A percentile compares a stretch with the other conserved stretches of the same genome.
Evolutionary conservation across 1,140 invertebrate genomes (phyloP).

Genomic region (Subanguina moxae): DNA sequence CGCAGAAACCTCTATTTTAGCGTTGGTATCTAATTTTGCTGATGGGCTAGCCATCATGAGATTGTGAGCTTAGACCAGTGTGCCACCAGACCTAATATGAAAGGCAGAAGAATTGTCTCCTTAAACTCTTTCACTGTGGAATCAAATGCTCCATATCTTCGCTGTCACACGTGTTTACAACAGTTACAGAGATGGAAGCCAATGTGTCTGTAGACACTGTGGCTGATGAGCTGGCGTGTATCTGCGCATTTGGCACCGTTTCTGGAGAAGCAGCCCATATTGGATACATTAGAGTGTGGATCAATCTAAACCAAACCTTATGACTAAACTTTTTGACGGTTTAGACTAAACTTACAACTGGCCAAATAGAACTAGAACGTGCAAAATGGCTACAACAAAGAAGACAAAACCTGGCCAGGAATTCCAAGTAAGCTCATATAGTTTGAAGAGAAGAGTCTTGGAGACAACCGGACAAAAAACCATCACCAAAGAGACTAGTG

Average conservation of each 20-base stretch:
- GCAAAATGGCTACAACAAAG: conserved; percentile 20
- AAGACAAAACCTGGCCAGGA: conserved; percentile 39
- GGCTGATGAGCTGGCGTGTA: neutral
- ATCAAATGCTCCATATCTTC: neutral
- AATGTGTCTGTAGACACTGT: neutral
- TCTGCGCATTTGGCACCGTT: neutral
- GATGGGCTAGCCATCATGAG: too few species aligned
- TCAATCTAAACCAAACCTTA: conserved; percentile 10
- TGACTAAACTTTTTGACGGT: neutral
- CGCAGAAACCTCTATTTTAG: too few species aligned
- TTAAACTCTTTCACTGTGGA: neutral
- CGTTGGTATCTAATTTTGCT: too few species aligned
- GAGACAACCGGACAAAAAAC: conserved; percentile 30
- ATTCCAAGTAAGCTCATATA: conserved; percentile 28
- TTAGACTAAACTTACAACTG: conserved; percentile 22
- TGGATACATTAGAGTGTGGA: conserved; percentile 15
- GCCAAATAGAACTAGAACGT: conserved; percentile 11
- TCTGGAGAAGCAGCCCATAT: conserved; percentile 12
- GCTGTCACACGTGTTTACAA: neutral
- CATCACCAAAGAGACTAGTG: conserved; percentile 22
- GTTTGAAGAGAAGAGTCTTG: conserved; percentile 24
- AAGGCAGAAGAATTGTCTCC: too few species aligned
- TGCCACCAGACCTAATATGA: too few species aligned
- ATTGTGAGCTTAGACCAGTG: too few species aligned
- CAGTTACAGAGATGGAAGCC: neutral